Percentiles rank a stretch among this genome's conserved stretches.
These are phyloP conservation scores for Erethizon dorsatum DNA, from an alignment of 2,797 vertebrate species.

Conservation along the genomic window DNA sequence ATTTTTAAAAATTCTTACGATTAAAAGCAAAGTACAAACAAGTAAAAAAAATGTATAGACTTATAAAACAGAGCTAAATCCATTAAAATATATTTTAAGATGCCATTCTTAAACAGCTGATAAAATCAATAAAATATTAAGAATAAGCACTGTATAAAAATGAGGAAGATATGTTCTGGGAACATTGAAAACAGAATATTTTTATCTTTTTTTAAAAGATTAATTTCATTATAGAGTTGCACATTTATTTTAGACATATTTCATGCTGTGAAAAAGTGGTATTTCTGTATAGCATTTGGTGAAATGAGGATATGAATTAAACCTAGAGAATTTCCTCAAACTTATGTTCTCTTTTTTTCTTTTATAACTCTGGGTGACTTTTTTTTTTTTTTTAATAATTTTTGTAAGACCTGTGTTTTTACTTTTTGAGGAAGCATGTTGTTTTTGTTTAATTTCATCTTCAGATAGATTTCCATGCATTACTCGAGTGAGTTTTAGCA, in stretches of 20 bases:
- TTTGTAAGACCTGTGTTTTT: background rate
- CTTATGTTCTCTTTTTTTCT: background rate
- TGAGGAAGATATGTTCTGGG: constrained; percentile 27
- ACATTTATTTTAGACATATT: constrained; percentile 28
- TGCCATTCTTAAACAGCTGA: background rate
- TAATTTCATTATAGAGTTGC: constrained; percentile 31
- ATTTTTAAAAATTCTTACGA: background rate
- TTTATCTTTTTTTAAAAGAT: background rate
- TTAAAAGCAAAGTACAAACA: constrained; percentile 39
- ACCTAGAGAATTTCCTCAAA: background rate
- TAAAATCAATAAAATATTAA: constrained; percentile 44
- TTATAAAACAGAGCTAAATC: background rate
- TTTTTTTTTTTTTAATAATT: background rate
- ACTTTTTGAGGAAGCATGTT: constrained; percentile 13
- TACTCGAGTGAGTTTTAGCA: background rate
- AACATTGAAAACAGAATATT: constrained; percentile 34
- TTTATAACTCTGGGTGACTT: background rate
- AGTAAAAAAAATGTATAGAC: background rate
- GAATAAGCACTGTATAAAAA: background rate
- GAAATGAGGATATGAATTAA: constrained; percentile 44
- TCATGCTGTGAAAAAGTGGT: background rate
- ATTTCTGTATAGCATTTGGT: background rate
- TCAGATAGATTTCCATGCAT: background rate
- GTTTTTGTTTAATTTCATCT: constrained; percentile 30
- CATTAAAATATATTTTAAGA: constrained; percentile 39